A percentile compares a stretch with the other conserved stretches of the same genome.
These are phyloP conservation scores for Phrixothrix hirtus DNA, from an alignment of 2,888 invertebrate genomes.

Conservation along the genomic window DNA sequence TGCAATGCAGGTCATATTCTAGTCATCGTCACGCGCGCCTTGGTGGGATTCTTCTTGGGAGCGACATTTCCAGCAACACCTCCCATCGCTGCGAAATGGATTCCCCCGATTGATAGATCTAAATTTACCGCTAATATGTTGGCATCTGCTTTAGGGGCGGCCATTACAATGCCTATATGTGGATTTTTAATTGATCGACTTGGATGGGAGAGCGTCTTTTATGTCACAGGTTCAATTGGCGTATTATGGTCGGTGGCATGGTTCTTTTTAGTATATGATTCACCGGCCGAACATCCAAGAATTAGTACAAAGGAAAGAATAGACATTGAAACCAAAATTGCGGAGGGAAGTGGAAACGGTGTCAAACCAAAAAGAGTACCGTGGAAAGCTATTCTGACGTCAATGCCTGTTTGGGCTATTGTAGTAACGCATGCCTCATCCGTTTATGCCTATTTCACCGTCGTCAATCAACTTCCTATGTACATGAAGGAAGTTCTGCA, in stretches of 20 bases:
- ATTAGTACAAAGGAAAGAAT: slow-evolving; percentile 71
- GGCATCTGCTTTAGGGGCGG: slow-evolving; percentile 91
- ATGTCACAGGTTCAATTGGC: slow-evolving; percentile 78
- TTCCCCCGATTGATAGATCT: slow-evolving; percentile 90
- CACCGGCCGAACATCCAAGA: slow-evolving; percentile 81
- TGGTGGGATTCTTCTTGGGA: slow-evolving; percentile 63
- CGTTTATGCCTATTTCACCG: slow-evolving; percentile 86
- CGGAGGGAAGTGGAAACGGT: slow-evolving; percentile 43
- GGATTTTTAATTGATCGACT: slow-evolving; percentile 78
- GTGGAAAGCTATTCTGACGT: slow-evolving; percentile 71
- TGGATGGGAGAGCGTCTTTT: slow-evolving; percentile 91
- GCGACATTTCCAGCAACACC: slow-evolving; percentile 94
- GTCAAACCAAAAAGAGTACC: slow-evolving; percentile 65
- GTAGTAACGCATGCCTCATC: slow-evolving; percentile 81
- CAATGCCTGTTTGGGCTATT: slow-evolving; percentile 83
- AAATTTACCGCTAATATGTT: slow-evolving; percentile 93
- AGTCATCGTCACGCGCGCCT: slow-evolving; percentile 71
- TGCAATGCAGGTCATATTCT: slow-evolving; percentile 71
- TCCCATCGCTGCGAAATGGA: slow-evolving; percentile 92
- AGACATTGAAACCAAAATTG: slow-evolving; percentile 71
- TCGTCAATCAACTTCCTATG: slow-evolving; percentile 84
- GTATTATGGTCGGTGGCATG: slow-evolving; percentile 80
- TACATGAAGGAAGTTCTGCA: slow-evolving; percentile 81
- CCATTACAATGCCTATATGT: slow-evolving; percentile 85
- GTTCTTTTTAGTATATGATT: slow-evolving; percentile 80